Evolutionary conservation across 30 jellyfish, hydroid and myxozoan genomes (phyloP).

Genomic region (Chrysaora quinquecirrha): DNA sequence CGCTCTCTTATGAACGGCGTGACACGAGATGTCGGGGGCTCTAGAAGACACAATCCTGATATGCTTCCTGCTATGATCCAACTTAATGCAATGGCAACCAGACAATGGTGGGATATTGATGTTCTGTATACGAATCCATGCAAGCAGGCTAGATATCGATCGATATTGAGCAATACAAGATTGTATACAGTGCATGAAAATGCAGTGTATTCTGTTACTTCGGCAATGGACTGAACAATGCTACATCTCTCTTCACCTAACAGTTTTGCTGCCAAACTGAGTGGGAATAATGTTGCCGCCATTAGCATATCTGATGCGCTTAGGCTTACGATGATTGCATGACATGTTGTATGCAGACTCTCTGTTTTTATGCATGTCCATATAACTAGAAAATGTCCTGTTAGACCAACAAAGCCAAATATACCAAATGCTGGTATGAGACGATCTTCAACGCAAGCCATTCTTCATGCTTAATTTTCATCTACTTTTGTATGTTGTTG

Average conservation of each 20-base stretch:
- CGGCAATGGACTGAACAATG: conserved; percentile 4
- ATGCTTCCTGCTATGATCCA: not conserved
- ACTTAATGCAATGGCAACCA: not conserved
- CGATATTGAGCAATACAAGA: not conserved
- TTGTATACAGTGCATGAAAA: not conserved
- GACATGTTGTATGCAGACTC: not conserved
- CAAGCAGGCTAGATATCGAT: conserved; percentile 11
- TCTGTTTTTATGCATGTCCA: not conserved
- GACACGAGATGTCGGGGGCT: not conserved
- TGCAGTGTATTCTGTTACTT: not conserved
- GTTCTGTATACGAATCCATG: not conserved
- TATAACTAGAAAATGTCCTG: not conserved
- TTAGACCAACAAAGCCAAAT: not conserved
- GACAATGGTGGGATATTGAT: not conserved
- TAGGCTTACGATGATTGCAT: not conserved
- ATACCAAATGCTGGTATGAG: not conserved
- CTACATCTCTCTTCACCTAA: not conserved
- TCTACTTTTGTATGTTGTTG: too few relatives aligned
- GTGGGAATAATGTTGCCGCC: conserved; percentile 13
- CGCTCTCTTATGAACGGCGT: conserved; percentile 14
- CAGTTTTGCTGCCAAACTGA: conserved; percentile 1
- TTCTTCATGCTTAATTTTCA: too few relatives aligned
- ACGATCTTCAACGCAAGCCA: not conserved
- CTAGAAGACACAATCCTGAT: conserved; percentile 14
- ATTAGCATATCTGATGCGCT: conserved; percentile 12